Conservation (phyloP, 2,113 vertebrate species). For the Barbus barbus region DNA sequence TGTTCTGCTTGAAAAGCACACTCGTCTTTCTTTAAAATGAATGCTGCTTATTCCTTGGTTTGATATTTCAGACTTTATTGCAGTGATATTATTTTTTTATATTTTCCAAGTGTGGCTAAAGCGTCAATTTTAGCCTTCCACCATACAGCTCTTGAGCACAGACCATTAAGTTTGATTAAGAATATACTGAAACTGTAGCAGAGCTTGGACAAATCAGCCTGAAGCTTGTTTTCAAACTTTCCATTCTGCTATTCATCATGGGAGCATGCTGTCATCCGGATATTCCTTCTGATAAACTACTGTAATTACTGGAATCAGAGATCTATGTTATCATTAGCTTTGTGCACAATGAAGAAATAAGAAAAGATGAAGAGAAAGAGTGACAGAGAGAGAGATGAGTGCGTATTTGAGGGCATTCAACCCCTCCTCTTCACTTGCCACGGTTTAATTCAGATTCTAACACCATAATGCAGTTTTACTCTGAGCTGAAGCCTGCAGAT, state of each 20-base stretch:
- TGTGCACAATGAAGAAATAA: conserved; percentile 73
- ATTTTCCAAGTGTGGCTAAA: not conserved
- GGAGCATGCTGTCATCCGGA: conserved; percentile 64
- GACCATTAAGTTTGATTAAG: not conserved
- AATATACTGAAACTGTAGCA: not conserved
- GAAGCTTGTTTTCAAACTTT: conserved; percentile 49
- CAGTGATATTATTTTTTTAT: too few relatives aligned
- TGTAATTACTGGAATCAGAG: conserved; percentile 80
- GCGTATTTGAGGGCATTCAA: conserved; percentile 69
- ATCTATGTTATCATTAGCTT: conserved; percentile 77
- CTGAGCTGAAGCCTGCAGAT: conserved; percentile 62
- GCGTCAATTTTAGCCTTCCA: not conserved
- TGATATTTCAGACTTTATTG: too few relatives aligned
- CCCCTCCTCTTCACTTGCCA: conserved; percentile 60
- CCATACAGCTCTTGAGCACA: not conserved
- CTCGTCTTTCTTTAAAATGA: too few relatives aligned
- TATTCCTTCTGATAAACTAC: conserved; percentile 72
- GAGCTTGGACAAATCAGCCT: not conserved
- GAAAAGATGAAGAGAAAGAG: conserved; percentile 67
- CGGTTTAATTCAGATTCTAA: conserved; percentile 74
- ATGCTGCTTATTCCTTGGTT: too few relatives aligned
- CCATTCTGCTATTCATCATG: not conserved
- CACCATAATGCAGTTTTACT: conserved; percentile 76
- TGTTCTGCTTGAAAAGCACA: too few relatives aligned
- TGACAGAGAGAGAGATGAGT: conserved; percentile 69